These are phyloP conservation scores for Abramis brama DNA, from an alignment of 2,113 vertebrate species.

Conservation along the genomic window DNA sequence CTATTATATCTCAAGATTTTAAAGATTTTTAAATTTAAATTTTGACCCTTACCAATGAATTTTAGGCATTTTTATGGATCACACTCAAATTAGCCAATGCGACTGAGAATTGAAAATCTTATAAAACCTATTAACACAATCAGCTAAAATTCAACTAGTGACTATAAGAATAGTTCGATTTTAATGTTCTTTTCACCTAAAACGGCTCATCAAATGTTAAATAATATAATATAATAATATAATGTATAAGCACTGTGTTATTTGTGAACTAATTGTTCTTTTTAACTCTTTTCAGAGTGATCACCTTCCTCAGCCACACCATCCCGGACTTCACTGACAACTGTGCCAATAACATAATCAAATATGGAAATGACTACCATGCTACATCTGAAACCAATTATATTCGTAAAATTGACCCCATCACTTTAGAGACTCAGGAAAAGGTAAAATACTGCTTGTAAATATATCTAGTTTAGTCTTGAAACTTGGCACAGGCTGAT, in stretches of 20 bases:
- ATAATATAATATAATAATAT: not conserved
- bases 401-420: constrained; percentile 88
- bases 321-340: constrained; percentile 98
- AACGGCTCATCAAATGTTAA: not conserved
- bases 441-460: constrained; percentile 79
- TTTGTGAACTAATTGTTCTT: not conserved
- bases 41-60: not conserved
- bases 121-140: not conserved
- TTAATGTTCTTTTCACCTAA: not conserved
- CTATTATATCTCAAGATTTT: not conserved
- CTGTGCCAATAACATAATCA: constrained; percentile 90
- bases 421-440: constrained; percentile 87
- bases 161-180: not conserved
- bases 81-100: not conserved
- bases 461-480: not conserved
- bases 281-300: constrained; percentile 75
- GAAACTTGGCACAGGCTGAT: not conserved
- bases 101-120: not conserved
- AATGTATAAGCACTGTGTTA: not conserved
- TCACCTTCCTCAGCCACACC: constrained; percentile 89
- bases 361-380: constrained; percentile 87
- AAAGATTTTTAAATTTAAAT: no score
- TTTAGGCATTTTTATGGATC: not conserved
- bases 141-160: not conserved
- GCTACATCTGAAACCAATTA: constrained; percentile 94